Percentiles rank a stretch among this genome's conserved stretches.
phyloP scores from a whole-genome alignment of 1,140 invertebrate species.

The Leguminivora glycinivorella region DNA sequence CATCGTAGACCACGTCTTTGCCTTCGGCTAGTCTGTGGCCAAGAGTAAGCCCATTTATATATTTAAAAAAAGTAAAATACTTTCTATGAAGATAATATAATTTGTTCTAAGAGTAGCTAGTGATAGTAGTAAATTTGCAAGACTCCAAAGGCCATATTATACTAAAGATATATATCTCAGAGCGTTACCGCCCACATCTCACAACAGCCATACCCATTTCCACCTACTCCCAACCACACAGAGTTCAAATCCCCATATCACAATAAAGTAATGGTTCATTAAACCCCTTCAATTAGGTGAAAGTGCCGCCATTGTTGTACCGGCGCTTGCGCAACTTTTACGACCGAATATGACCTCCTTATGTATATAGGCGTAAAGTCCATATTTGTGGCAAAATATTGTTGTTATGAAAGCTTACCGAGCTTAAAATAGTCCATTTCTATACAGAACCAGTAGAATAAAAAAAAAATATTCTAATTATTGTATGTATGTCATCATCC shows the following conservation, averaged over 20 bases:
- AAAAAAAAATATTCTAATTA: no score
- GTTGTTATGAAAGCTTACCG: background rate
- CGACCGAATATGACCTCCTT: background rate
- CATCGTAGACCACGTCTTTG: no score
- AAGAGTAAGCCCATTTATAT: no score
- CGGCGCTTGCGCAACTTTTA: constrained; percentile 1
- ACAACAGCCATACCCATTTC: background rate
- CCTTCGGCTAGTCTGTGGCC: no score
- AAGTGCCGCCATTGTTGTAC: constrained; percentile 29
- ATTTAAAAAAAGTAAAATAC: no score
- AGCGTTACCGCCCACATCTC: background rate
- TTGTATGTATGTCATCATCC: no score
- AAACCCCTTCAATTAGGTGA: constrained; percentile 26
- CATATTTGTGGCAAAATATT: background rate
- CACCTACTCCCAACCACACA: background rate
- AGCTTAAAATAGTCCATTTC: constrained; percentile 3
- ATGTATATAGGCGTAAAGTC: background rate
- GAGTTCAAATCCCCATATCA: background rate
- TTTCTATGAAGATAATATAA: no score
- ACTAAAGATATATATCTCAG: background rate
- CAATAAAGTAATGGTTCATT: constrained; percentile 6
- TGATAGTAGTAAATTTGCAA: background rate
- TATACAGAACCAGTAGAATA: no score
- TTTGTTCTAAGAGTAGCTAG: no score
- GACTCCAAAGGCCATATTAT: background rate